phyloP scores from a whole-genome alignment of 2,113 vertebrate species.

The Podilymbus podiceps region DNA sequence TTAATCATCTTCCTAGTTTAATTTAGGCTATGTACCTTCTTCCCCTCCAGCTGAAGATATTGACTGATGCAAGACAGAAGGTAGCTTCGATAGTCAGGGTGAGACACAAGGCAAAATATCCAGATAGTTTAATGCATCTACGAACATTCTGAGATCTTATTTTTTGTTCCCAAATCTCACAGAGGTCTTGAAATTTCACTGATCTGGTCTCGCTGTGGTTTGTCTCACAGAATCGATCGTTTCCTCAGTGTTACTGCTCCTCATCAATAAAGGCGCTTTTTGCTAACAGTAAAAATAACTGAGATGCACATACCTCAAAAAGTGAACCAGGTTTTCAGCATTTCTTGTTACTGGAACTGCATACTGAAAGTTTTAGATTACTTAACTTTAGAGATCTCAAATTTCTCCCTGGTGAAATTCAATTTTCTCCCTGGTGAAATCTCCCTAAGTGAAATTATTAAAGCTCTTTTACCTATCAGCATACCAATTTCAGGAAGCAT shows the following conservation, averaged over 20 bases:
- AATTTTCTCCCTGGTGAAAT: neutral
- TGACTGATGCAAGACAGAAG: neutral
- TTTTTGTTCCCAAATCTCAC: neutral
- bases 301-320: neutral
- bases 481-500: neutral
- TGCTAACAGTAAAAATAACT: neutral
- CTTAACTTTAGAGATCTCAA: neutral
- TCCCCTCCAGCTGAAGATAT: neutral
- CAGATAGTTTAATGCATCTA: neutral
- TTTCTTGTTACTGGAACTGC: neutral
- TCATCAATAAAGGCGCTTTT: neutral
- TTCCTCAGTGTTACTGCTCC: neutral
- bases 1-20: neutral
- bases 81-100: neutral
- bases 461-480: neutral
- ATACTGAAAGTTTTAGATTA: neutral
- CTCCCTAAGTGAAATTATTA: no score
- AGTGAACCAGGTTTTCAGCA: neutral
- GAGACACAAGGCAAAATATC: neutral
- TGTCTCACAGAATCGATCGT: neutral
- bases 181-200: neutral
- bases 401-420: neutral
- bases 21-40: neutral
- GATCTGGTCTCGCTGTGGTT: neutral
- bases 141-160: neutral